These are phyloP conservation scores for Reticulitermes lucifugus DNA, from an alignment of 2,888 invertebrate genomes.

Conservation along the genomic window DNA sequence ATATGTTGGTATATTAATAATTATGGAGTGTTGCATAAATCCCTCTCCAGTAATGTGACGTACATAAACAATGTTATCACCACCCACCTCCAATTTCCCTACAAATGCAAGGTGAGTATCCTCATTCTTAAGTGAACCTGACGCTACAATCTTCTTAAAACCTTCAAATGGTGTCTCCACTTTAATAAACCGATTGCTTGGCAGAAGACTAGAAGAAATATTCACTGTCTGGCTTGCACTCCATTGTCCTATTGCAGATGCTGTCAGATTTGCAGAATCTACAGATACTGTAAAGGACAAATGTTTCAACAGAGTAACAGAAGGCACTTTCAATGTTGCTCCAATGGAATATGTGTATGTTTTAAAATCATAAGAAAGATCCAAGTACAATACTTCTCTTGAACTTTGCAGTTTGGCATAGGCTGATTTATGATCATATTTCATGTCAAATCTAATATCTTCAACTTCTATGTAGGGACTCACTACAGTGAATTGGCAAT, in stretches of 20 bases:
- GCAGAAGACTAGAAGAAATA: not conserved
- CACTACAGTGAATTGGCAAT: conserved; percentile 17
- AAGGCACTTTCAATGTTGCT: not conserved
- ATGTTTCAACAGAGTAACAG: not conserved
- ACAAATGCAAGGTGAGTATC: not conserved
- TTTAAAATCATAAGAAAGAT: not conserved
- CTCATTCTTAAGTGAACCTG: conserved; percentile 12
- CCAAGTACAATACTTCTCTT: not conserved
- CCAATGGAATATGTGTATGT: not conserved
- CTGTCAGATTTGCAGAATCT: not conserved
- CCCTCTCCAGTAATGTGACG: not conserved
- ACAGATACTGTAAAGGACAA: not conserved
- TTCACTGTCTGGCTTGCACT: not conserved
- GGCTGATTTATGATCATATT: not conserved
- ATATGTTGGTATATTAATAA: not conserved
- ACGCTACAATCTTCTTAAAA: conserved; percentile 6
- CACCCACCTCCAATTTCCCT: not conserved
- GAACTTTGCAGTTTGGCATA: not conserved
- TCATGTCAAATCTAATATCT: conserved; percentile 7
- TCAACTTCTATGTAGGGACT: conserved; percentile 8
- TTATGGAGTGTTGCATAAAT: not conserved
- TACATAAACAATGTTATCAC: not conserved
- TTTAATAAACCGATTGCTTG: not conserved
- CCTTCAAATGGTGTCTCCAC: conserved; percentile 16
- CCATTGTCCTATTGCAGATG: not conserved